Conservation (phyloP, 2,888 invertebrate genomes). For the Drosophila lutescens region DNA sequence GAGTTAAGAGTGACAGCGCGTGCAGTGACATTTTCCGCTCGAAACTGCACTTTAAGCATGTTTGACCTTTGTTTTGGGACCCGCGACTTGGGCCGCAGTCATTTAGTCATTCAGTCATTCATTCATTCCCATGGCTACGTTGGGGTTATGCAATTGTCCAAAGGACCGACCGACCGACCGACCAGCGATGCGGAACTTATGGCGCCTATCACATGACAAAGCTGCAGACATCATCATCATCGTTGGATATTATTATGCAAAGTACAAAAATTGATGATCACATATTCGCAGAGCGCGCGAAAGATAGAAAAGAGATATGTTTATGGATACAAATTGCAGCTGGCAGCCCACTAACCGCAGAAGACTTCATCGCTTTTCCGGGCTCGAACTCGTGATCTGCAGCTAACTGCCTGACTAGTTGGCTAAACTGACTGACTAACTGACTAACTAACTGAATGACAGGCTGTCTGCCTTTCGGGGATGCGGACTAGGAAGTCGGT, state of each 20-base stretch:
- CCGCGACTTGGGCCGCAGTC: constrained; percentile 10
- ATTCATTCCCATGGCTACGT: constrained; percentile 1
- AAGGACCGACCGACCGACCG: constrained; percentile 55
- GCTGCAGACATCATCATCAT: constrained; percentile 28
- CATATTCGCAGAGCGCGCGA: constrained; percentile 2
- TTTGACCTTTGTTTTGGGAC: constrained; percentile 68
- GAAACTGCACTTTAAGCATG: constrained; percentile 65
- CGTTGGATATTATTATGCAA: constrained; percentile 39
- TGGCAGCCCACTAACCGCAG: constrained; percentile 72
- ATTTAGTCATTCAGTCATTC: not conserved
- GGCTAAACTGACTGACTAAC: constrained; percentile 10
- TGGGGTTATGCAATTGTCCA: constrained; percentile 62
- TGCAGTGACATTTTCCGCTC: constrained; percentile 72
- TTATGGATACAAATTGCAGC: constrained; percentile 69
- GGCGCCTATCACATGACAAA: constrained; percentile 66
- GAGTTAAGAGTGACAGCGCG: constrained; percentile 67
- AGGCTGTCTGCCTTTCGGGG: constrained; percentile 55
- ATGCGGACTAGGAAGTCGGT: constrained; percentile 54
- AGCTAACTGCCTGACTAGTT: constrained; percentile 43
- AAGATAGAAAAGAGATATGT: constrained; percentile 42
- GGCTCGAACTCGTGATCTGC: constrained; percentile 69
- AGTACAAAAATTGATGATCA: constrained; percentile 47
- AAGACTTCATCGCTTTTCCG: constrained; percentile 72
- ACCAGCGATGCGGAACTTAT: constrained; percentile 68
- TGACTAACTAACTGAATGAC: constrained; percentile 36